Percentiles rank a stretch among this genome's conserved stretches.
Conservation (phyloP, 2,888 invertebrate genomes). For the Papilio protenor region DNA sequence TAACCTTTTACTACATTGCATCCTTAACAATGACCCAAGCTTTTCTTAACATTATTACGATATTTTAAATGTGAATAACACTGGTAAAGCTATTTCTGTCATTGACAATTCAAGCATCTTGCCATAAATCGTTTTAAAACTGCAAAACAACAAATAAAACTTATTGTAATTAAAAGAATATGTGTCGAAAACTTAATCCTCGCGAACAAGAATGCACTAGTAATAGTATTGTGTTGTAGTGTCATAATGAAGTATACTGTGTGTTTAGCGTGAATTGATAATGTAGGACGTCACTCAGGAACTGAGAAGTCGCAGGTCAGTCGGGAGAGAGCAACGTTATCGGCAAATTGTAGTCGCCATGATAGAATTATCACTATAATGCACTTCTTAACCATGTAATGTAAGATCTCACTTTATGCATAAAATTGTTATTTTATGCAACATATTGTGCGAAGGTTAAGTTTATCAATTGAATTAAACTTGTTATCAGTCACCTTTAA, state of each 20-base stretch:
- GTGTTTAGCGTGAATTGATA: conserved; percentile 34
- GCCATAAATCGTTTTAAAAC: not conserved
- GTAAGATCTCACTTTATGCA: conserved; percentile 2
- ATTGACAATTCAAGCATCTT: not conserved
- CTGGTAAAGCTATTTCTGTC: not conserved
- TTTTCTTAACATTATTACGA: not conserved
- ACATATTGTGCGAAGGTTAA: conserved; percentile 6
- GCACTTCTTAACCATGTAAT: conserved; percentile 28
- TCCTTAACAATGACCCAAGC: not conserved
- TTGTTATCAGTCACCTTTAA: conserved; percentile 19
- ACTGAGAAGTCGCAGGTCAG: conserved; percentile 45
- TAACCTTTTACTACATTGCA: not conserved
- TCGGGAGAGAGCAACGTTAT: conserved; percentile 44
- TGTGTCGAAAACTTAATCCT: not conserved
- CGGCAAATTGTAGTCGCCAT: conserved; percentile 30
- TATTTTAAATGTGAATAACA: not conserved
- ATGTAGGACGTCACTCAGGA: conserved; percentile 34
- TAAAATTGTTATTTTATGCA: conserved; percentile 2
- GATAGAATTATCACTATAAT: conserved; percentile 31
- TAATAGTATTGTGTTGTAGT: not conserved
- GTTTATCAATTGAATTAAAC: conserved; percentile 17
- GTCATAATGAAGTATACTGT: conserved; percentile 5
- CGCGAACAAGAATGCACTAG: not conserved
- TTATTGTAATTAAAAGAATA: not conserved
- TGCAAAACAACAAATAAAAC: not conserved